phyloP scores from a whole-genome alignment of 2,113 vertebrate genomes.

The Falco punctatus region DNA sequence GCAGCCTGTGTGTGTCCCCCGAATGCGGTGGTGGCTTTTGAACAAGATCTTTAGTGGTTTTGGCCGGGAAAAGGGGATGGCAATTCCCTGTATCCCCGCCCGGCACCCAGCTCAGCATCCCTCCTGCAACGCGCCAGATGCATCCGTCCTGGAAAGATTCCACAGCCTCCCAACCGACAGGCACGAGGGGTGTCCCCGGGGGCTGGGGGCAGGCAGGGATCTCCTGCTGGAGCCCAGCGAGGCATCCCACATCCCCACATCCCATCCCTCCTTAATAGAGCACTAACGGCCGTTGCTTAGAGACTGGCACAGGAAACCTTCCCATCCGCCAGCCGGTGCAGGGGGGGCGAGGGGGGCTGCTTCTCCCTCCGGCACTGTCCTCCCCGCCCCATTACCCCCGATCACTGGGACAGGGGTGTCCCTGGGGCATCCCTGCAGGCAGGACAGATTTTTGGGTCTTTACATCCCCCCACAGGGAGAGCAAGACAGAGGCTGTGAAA shows the following conservation, averaged over 20 bases:
- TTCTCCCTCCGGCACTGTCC: background rate
- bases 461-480: background rate
- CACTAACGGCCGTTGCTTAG: constrained; percentile 33
- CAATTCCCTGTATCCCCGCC: background rate
- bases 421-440: background rate
- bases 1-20: background rate
- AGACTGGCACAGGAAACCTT: constrained; percentile 22
- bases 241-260: background rate
- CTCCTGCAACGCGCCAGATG: accelerated
- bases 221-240: background rate
- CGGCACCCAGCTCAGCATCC: background rate
- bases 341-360: background rate
- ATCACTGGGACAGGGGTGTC: background rate
- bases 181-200: background rate
- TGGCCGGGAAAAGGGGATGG: background rate
- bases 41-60: background rate
- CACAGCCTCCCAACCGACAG: accelerated
- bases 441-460: background rate
- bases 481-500: background rate
- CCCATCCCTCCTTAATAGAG: background rate
- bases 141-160: background rate
- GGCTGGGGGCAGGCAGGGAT: background rate
- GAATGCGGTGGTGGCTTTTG: background rate
- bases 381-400: background rate
- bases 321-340: background rate